A percentile compares a stretch with the other conserved stretches of the same genome.
These are phyloP conservation scores for Petromus typicus DNA, from an alignment of 2,113 vertebrate species.

Conservation along the genomic window DNA sequence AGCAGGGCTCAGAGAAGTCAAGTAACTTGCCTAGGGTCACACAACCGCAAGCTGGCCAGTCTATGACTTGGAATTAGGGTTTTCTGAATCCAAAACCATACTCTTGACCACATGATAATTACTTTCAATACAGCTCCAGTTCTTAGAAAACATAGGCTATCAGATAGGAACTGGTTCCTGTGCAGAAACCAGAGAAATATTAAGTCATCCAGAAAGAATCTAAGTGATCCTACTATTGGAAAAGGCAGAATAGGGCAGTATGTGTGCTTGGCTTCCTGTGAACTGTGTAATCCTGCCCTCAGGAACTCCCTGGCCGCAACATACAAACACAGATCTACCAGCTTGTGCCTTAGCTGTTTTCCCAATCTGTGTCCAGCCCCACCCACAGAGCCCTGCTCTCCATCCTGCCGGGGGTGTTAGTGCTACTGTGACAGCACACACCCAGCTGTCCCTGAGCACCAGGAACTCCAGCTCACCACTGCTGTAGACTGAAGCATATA, in stretches of 20 bases:
- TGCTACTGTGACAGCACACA: background rate
- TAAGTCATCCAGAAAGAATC: background rate
- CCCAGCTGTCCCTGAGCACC: slow-evolving; percentile 44
- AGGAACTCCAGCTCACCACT: background rate
- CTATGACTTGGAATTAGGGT: background rate
- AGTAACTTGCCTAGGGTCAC: background rate
- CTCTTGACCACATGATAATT: background rate
- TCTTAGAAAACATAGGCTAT: background rate
- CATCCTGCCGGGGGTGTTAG: background rate
- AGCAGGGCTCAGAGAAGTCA: background rate
- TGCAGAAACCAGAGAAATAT: background rate
- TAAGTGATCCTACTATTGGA: rapidly evolving
- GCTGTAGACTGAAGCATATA: slow-evolving; percentile 46
- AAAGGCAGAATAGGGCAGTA: background rate
- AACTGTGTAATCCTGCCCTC: rapidly evolving
- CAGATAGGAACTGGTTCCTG: background rate
- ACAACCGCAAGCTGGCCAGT: background rate
- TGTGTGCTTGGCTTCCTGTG: rapidly evolving
- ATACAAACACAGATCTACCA: too few relatives aligned
- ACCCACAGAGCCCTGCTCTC: background rate
- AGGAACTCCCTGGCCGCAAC: background rate
- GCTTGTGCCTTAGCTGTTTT: rapidly evolving
- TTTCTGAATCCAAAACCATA: background rate
- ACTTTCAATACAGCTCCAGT: background rate
- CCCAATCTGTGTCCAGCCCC: too few relatives aligned